Evolutionary conservation across 2,888 invertebrate genomes (phyloP).

Genomic region (Acanthosepion esculentum): DNA sequence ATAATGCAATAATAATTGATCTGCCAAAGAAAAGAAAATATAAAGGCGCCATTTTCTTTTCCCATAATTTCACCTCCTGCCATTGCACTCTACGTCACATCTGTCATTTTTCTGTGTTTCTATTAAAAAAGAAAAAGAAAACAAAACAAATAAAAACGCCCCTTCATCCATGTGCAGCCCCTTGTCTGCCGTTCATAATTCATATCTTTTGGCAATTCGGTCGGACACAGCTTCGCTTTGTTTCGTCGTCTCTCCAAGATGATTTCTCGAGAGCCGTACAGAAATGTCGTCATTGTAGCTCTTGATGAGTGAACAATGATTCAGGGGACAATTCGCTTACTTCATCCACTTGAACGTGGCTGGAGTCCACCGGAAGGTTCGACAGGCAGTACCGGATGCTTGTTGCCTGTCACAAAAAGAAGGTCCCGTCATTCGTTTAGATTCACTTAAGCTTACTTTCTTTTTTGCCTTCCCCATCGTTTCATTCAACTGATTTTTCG

Average conservation of each 20-base stretch:
- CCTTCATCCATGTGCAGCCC: not conserved
- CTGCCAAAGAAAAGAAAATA: too few species aligned
- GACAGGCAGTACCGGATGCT: not conserved
- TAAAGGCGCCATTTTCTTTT: too few species aligned
- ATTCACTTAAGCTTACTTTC: too few species aligned
- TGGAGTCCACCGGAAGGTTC: not conserved
- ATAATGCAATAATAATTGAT: too few species aligned
- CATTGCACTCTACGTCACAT: not conserved
- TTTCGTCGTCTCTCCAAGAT: not conserved
- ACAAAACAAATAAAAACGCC: not conserved
- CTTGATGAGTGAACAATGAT: not conserved
- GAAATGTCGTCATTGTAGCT: not conserved
- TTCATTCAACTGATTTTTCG: too few species aligned
- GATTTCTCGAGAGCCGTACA: not conserved
- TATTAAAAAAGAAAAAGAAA: not conserved
- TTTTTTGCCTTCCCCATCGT: too few species aligned
- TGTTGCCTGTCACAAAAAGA: not conserved
- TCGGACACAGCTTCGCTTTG: not conserved
- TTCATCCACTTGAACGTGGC: not conserved
- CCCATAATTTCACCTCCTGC: too few species aligned
- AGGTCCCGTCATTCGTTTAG: too few species aligned
- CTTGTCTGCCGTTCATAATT: not conserved
- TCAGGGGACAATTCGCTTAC: not conserved
- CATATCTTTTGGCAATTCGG: not conserved
- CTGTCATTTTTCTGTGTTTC: not conserved